phyloP scores from a whole-genome alignment of 2,888 invertebrate species.

The Temnothorax ravouxi region DNA sequence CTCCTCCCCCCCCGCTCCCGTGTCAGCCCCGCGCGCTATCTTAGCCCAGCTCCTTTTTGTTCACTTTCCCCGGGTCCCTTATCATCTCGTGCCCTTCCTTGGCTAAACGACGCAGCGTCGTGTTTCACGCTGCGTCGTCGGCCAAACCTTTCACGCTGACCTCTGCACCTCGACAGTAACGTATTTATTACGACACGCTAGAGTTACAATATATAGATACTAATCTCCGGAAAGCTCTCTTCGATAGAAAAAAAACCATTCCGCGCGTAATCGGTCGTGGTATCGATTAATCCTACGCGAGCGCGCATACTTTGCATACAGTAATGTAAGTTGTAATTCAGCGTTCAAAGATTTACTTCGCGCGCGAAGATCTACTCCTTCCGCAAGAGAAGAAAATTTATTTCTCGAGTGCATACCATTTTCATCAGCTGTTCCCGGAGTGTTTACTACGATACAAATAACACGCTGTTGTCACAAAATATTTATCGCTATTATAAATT shows the following conservation, averaged over 20 bases:
- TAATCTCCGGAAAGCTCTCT: slow-evolving; percentile 35
- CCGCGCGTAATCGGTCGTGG: slow-evolving; percentile 31
- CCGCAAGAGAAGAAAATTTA: slow-evolving; percentile 7
- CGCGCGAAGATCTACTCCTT: slow-evolving; percentile 22
- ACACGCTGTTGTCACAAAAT: neutral
- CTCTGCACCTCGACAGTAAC: slow-evolving; percentile 49
- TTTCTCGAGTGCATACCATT: neutral
- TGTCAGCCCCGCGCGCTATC: slow-evolving; percentile 45
- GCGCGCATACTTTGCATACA: slow-evolving; percentile 28
- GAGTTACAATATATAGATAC: slow-evolving; percentile 47
- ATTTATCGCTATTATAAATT: slow-evolving; percentile 28
- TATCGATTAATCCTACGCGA: slow-evolving; percentile 41
- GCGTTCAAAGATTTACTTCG: slow-evolving; percentile 20
- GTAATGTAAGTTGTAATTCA: slow-evolving; percentile 6
- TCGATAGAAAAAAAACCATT: slow-evolving; percentile 8
- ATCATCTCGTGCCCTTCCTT: slow-evolving; percentile 50
- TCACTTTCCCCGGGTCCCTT: slow-evolving; percentile 57
- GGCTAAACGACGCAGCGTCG: slow-evolving; percentile 37
- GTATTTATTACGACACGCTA: slow-evolving; percentile 53
- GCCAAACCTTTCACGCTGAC: slow-evolving; percentile 54
- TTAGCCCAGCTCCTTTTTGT: slow-evolving; percentile 48
- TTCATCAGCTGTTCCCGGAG: slow-evolving; percentile 12
- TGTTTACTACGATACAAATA: slow-evolving; percentile 24
- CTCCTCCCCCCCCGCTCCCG: slow-evolving; percentile 50
- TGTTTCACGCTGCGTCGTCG: slow-evolving; percentile 45